Conservation (phyloP, 2,113 vertebrate genomes). For the Gadus chalcogrammus region DNA sequence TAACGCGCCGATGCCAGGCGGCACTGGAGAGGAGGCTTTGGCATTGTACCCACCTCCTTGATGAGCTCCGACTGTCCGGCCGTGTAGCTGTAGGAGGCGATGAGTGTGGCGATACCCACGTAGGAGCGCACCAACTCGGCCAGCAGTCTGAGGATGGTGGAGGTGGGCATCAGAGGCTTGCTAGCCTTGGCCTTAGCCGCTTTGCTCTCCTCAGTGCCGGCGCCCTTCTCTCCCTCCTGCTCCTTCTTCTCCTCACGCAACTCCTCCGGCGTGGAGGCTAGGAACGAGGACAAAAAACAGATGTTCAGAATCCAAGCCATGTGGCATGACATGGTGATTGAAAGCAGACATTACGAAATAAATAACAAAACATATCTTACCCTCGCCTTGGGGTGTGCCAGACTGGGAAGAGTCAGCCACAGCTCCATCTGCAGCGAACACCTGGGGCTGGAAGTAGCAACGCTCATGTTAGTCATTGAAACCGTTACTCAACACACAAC, state of each 20-base stretch:
- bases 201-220: slow-evolving; percentile 78
- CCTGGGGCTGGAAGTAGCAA: slow-evolving; percentile 76
- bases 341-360: no score
- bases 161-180: slow-evolving; percentile 91
- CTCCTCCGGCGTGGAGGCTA: slow-evolving; percentile 86
- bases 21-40: neutral
- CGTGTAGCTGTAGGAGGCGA: slow-evolving; percentile 90
- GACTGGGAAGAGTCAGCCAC: slow-evolving; percentile 82
- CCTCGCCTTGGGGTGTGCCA: slow-evolving; percentile 87
- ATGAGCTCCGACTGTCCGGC: slow-evolving; percentile 94
- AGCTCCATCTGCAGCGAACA: slow-evolving; percentile 85
- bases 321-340: no score
- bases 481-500: neutral
- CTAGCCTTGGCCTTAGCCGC: slow-evolving; percentile 87
- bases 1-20: neutral
- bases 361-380: slow-evolving; percentile 55
- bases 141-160: slow-evolving; percentile 88
- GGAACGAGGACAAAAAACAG: neutral
- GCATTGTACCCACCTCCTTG: slow-evolving; percentile 79
- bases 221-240: slow-evolving; percentile 81
- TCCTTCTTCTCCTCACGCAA: slow-evolving; percentile 87
- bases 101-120: slow-evolving; percentile 89
- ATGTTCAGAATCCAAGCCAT: no score
- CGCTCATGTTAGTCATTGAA: neutral
- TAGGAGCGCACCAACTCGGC: slow-evolving; percentile 92